A percentile compares a stretch with the other conserved stretches of the same genome.
Evolutionary conservation across 2,888 invertebrate species (phyloP).

Genomic region (Branchipolynoe longqiensis): DNA sequence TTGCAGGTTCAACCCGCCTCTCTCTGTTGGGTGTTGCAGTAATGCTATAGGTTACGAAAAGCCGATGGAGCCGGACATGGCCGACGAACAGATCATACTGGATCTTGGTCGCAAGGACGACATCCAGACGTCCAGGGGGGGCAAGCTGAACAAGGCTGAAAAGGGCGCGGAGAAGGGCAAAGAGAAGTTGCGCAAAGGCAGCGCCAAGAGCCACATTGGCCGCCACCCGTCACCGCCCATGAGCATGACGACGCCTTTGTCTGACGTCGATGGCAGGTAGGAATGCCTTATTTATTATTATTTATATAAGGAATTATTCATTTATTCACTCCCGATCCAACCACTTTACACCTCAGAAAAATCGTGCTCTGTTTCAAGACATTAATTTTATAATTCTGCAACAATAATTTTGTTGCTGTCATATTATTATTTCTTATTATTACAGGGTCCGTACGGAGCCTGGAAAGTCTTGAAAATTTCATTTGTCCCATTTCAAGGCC

Average conservation of each 20-base stretch:
- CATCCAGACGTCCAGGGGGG: constrained; percentile 72
- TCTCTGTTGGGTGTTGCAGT: constrained; percentile 65
- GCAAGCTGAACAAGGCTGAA: constrained; percentile 55
- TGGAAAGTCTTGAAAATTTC: too few relatives aligned
- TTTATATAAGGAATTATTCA: too few relatives aligned
- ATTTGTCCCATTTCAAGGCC: too few relatives aligned
- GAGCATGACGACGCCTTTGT: constrained; percentile 76
- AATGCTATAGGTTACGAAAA: constrained; percentile 76
- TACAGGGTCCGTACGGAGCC: too few relatives aligned
- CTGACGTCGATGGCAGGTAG: constrained; percentile 74
- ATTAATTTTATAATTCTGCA: too few relatives aligned
- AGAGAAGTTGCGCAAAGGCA: constrained; percentile 71
- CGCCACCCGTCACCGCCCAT: constrained; percentile 78
- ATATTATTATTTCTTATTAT: too few relatives aligned
- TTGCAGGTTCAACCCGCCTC: neutral
- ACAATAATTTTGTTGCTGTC: too few relatives aligned
- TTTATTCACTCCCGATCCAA: too few relatives aligned
- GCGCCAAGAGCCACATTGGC: constrained; percentile 72
- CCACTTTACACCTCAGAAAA: too few relatives aligned
- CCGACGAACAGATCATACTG: constrained; percentile 78
- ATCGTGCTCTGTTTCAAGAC: too few relatives aligned
- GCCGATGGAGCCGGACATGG: constrained; percentile 73
- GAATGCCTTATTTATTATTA: too few relatives aligned
- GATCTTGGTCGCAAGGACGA: constrained; percentile 76
- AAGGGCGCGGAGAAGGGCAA: constrained; percentile 65